Base-by-base conservation (phyloP, 2,113 vertebrate genomes). In the Haplotaxodon microlepis region DNA sequence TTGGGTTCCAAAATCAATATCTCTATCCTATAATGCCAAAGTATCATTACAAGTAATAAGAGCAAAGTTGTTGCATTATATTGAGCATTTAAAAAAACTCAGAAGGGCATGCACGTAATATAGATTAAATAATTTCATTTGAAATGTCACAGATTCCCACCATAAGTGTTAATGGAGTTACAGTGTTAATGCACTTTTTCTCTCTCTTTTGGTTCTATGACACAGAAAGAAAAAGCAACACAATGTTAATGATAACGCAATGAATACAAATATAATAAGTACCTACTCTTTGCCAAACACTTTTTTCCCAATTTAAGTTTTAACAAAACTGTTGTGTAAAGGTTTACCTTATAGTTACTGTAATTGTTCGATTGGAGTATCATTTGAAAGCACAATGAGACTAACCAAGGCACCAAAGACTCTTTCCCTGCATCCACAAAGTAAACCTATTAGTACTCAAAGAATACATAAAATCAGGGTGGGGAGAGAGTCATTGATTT, bases 31-130 rank as follows among this genome's bases (percentile, higher is more conserved):
- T 94, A 96, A 96, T 96, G 95, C 94, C 95, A 95, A 95, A 93
- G 93, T 94, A 96, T 96, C 94, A 97, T 96, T 96, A 95, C 94
- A 95, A 96, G 95, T 96, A 96, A 97, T 96, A 96, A 95, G 94
- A 94, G 91, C 94, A 95, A 94, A 91, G 90, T 93, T 93, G 95
- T 95, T 94, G 94, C 94, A 95, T 94, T 95, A 93, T 92, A 94
- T 94, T 93, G 94, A 94, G 93, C 92, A 96, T 96, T 95, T 78
- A 86, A 93, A 86, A 92, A 92, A 90, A 86, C 92, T 87, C 86
- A 93, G 92, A 92, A 95, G 91, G 94, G 94, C 94, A 92, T 95
- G 90, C 88, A 91, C 89, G 57, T 91, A 94, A 93, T 96, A 96
- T 95, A 95, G 95, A 96, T 96, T 94, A 93, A 95, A 95, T 96